Base-by-base conservation (phyloP, 2,797 vertebrate species). In the Acanthornis magna region DNA sequence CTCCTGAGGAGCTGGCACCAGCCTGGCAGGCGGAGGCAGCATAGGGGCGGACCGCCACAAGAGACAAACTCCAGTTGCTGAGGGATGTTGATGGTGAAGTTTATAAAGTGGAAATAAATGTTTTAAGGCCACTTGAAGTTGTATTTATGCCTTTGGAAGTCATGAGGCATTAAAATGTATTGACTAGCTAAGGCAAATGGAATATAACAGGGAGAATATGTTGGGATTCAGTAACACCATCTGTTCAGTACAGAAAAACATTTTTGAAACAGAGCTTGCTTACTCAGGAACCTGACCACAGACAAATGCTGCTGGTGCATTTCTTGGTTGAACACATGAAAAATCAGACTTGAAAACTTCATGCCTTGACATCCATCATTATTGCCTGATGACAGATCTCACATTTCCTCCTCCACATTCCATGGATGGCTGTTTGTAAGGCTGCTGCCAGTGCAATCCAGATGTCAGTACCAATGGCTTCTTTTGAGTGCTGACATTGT, bases 141-240 rank as follows among this genome's bases (percentile, higher is more conserved):
- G 42, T 45, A 32, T 36, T 65, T 61, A 20, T 27, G 30, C 32
- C 89, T 91, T 53, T 48, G 30, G 61, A 70, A 83, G n/a, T 72
- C 40, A 26, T 4, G 13, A n/a, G 26, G 13, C 53, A 26, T 86
- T 38, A 36, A 85, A 42, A 70, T 34, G 26, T 83, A 10, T 80
- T 68, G 25, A 20, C 34, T 82, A 40, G 53, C 45, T 22, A 50
- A 63, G 43, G 66, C 50, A 74, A 81, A 45, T 23, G 3, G 4
- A 80, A 20, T 36, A 23, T 25, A 57, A 26, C 16, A n/a, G 55
- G 66, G 43, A 30, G 32, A 47, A 25, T n/a, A 29, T 0, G 0
- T 1, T 75, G 16, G 30, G 76, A 34, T 83, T 82, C 36, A n/a
- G 63, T 54, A 73, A 32, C 12, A 2, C 34, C 19, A 11, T 27